Evolutionary conservation across 2,888 invertebrate genomes (phyloP).

Genomic region (Heliconius charithonia): DNA sequence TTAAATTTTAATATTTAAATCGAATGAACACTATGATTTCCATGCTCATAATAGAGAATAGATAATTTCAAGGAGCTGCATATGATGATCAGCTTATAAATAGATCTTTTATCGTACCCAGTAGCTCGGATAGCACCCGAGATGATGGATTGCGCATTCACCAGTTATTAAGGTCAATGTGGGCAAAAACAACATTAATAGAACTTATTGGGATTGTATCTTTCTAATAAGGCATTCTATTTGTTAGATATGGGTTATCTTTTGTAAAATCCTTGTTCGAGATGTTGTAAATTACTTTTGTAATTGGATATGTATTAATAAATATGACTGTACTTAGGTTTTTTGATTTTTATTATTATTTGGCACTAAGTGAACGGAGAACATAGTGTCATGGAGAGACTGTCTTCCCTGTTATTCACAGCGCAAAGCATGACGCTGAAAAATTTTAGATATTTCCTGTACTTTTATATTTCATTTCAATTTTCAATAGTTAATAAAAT

Average conservation of each 20-base stretch:
- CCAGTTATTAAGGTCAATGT: conserved; percentile 39
- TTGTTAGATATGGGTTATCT: not conserved
- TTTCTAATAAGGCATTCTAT: conserved; percentile 18
- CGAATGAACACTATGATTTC: conserved; percentile 21
- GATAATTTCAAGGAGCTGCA: conserved; percentile 21
- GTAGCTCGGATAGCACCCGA: conserved; percentile 37
- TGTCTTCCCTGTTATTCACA: too few species aligned
- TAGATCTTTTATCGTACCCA: conserved; percentile 41
- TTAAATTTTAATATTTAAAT: not conserved
- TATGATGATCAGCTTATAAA: conserved; percentile 39
- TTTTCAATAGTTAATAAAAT: too few species aligned
- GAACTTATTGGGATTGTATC: conserved; percentile 8
- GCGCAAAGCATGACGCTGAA: too few species aligned
- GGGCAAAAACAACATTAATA: conserved; percentile 33
- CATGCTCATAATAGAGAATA: conserved; percentile 17
- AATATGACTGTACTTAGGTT: too few species aligned
- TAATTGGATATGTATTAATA: too few species aligned
- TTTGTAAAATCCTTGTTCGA: not conserved
- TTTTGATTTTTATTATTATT: too few species aligned
- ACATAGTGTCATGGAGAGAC: too few species aligned
- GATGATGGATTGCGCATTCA: conserved; percentile 42
- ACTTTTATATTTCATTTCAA: too few species aligned
- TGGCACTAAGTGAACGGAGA: too few species aligned
- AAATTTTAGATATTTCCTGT: too few species aligned
- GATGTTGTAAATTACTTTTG: too few species aligned